Evolutionary conservation across 2,113 vertebrate species (phyloP).

Genomic region (Arothron firmamentum): DNA sequence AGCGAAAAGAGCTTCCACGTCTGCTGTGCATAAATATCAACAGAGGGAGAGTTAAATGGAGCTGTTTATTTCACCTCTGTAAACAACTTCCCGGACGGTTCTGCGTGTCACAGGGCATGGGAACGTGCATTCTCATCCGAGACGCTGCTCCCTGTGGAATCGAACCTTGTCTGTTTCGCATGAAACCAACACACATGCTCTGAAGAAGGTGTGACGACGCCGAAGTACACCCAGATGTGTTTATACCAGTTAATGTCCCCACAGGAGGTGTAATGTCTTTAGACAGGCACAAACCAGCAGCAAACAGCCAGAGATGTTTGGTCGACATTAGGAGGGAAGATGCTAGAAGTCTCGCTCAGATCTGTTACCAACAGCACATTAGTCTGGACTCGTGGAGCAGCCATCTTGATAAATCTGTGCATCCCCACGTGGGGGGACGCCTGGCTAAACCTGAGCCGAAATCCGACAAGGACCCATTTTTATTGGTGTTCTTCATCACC

Average conservation of each 20-base stretch:
- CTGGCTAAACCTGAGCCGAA: too few species aligned
- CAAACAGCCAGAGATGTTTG: conserved; percentile 5
- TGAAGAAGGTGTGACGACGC: not conserved
- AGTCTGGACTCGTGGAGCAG: not conserved
- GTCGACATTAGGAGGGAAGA: not conserved
- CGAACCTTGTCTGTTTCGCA: not conserved
- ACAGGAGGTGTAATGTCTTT: conserved; percentile 7
- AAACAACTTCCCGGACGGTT: conserved; percentile 20
- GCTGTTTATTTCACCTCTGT: not conserved
- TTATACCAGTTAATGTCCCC: conserved; percentile 3
- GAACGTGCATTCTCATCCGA: conserved; percentile 17
- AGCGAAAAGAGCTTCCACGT: conserved; percentile 1
- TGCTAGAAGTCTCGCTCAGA: not conserved
- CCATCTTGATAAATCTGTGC: not conserved
- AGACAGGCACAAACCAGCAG: not conserved
- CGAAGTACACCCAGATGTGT: conserved; percentile 1
- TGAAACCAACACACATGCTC: not conserved
- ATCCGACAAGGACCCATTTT: too few species aligned
- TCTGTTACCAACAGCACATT: not conserved
- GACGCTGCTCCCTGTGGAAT: conserved; percentile 2
- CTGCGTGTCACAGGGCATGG: conserved; percentile 18
- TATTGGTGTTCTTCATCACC: not conserved
- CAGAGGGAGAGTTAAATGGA: conserved; percentile 1
- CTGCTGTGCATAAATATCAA: conserved; percentile 1
- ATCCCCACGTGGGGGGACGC: too few species aligned